Base-by-base conservation (phyloP, 2,797 vertebrate genomes). In the Molossus molossus region DNA sequence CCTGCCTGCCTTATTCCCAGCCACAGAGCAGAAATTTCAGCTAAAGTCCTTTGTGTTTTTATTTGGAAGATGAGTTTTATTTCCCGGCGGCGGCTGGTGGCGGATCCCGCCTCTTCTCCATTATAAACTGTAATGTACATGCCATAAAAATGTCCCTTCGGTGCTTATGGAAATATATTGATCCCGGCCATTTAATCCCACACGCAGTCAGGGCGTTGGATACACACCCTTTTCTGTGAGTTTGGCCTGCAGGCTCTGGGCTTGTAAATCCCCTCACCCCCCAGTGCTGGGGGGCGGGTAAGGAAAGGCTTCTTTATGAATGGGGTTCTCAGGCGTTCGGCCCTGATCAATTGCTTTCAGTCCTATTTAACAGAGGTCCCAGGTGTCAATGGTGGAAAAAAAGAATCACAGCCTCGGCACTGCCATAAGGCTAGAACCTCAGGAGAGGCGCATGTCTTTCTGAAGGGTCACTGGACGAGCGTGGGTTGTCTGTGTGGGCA, bases 301-400 rank as follows among this genome's bases (percentile, higher is more conserved):
- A 64, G 95, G 96, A 97, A 97, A 98, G 95, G 97, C 96, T 98
- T 97, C 98, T 97, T 98, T 98, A 97, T 97, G 97, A 98, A 97
- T 87, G 93, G 90, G 86, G 93, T 94, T 97, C 97, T 97, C 93
- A 82, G 97, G 96, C 90, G 55, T 98, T 97, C 97, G 90, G 97
- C 76, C 94, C 94, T 94, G 97, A 98, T 98, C 97, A 98, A 98
- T 96, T 97, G 95, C 96, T 96, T 97, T 96, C 97, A 94, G 79
- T 94, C 98, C 96, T 96, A 77, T 97, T 94, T 98, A 97, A 96
- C 72, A 29, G 96, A 97, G 91, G 90, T 83, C 96, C 94, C 94
- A 92, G 82, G 96, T 95, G 97, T 98, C 97, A 96, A 55, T 92
- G 72, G 48, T 21, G 5, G 57, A 96, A 90, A 97, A 98, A 97